Conservation (phyloP, 2,113 vertebrate species). For the Thomomys bottae region DNA sequence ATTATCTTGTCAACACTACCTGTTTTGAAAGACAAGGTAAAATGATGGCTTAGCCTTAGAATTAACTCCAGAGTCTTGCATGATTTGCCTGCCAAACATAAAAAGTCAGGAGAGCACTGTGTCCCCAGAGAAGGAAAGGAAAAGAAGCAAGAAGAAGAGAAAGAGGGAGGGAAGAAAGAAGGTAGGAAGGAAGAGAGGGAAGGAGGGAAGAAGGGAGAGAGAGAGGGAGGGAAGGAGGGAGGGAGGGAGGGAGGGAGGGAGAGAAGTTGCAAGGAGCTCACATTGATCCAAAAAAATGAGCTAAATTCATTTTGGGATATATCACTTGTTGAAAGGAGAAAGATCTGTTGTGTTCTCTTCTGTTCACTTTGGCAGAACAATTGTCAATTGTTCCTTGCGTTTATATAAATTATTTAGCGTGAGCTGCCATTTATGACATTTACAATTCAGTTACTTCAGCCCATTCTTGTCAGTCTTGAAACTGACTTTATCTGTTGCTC, state of each 20-base stretch:
- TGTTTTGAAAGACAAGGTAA: conserved; percentile 29
- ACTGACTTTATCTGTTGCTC: neutral
- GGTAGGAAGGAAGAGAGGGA: neutral
- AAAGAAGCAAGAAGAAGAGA: too few relatives aligned
- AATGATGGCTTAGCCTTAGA: conserved; percentile 18
- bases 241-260: neutral
- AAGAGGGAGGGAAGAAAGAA: too few relatives aligned
- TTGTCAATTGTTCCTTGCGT: conserved; percentile 32
- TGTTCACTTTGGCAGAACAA: conserved; percentile 40
- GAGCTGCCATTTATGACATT: neutral
- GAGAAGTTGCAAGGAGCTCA: conserved; percentile 6
- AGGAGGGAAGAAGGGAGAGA: neutral
- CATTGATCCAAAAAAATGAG: conserved; percentile 24
- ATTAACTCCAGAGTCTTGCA: conserved; percentile 36
- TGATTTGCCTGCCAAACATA: conserved; percentile 45
- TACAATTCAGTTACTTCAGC: neutral
- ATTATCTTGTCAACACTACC: conserved; percentile 34
- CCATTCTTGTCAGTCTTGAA: neutral
- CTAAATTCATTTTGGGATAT: conserved; percentile 34
- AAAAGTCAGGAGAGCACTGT: conserved; percentile 16
- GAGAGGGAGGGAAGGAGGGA: too few relatives aligned
- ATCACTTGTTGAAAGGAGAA: conserved; percentile 32
- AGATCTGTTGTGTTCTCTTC: conserved; percentile 13
- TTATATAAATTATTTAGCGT: neutral
- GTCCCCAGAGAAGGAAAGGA: neutral